Percentiles rank a stretch among this genome's conserved stretches.
These are phyloP conservation scores for Toxotes jaculatrix DNA, from an alignment of 2,113 vertebrate species.

Conservation along the genomic window DNA sequence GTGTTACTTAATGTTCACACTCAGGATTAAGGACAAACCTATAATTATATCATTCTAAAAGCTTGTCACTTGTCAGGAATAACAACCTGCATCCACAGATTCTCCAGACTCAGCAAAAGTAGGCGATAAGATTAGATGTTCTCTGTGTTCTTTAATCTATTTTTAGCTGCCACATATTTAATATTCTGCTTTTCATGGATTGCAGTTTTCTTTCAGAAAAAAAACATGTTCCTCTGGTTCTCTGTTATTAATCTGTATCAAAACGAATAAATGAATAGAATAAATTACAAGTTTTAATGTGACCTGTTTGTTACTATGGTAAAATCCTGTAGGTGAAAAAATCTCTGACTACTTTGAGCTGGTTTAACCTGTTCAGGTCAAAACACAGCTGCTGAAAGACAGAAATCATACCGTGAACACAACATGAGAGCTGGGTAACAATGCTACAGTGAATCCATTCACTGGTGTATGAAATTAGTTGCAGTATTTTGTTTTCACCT, in stretches of 20 bases:
- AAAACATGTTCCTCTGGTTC: neutral
- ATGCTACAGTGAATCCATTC: neutral
- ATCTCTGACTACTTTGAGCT: neutral
- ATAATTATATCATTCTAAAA: conserved; percentile 3
- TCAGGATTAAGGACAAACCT: neutral
- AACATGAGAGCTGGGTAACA: neutral
- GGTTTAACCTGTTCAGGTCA: conserved; percentile 18
- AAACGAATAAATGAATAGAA: no score
- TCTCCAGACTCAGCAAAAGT: neutral
- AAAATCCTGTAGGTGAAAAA: neutral
- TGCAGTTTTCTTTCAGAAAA: neutral
- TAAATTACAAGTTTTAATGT: neutral
- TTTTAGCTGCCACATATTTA: conserved; percentile 27
- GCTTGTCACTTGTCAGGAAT: neutral
- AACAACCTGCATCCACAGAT: neutral
- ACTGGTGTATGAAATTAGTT: neutral
- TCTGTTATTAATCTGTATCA: neutral
- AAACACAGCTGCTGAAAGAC: neutral
- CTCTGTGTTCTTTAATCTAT: conserved; percentile 27
- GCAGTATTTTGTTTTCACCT: neutral
- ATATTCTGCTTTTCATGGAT: neutral
- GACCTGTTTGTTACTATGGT: neutral
- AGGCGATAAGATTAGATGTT: neutral
- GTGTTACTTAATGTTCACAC: neutral
- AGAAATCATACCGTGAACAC: neutral